Evolutionary conservation across 2,888 invertebrate species (phyloP).

Genomic region (Nasonovia ribisnigri): DNA sequence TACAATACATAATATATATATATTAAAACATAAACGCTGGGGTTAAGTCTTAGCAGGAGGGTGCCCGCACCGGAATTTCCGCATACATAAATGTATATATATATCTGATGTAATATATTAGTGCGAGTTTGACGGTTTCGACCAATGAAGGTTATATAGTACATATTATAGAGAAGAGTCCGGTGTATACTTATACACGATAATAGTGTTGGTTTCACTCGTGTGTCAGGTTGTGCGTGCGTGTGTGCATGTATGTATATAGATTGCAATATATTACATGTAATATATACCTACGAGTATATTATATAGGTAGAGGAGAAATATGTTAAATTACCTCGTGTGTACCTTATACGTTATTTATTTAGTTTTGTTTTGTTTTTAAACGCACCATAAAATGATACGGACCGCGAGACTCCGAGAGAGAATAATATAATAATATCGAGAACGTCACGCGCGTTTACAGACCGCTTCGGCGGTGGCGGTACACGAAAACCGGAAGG

Average conservation of each 20-base stretch:
- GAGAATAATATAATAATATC: constrained; percentile 7
- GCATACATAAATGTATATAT: neutral
- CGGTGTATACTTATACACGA: neutral
- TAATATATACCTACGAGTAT: neutral
- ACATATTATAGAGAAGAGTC: neutral
- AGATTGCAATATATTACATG: neutral
- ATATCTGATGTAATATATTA: neutral
- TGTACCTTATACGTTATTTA: constrained; percentile 1
- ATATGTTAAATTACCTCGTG: constrained; percentile 39
- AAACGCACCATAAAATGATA: constrained; percentile 58
- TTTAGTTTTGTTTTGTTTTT: constrained; percentile 29
- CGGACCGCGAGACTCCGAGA: constrained; percentile 1
- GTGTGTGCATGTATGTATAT: neutral
- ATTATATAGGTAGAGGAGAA: neutral
- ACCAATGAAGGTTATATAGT: neutral
- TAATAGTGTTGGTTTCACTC: constrained; percentile 25
- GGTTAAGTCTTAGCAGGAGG: constrained; percentile 40
- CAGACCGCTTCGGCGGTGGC: constrained; percentile 23
- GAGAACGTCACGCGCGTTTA: constrained; percentile 61
- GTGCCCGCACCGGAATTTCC: neutral
- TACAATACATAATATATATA: neutral
- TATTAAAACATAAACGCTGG: neutral
- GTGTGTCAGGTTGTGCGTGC: neutral
- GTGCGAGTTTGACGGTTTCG: neutral
- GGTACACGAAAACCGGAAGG: constrained; percentile 48